A percentile compares a stretch with the other conserved stretches of the same genome.
These are phyloP conservation scores for Aegithalos caudatus DNA, from an alignment of 2,113 vertebrate species.

Conservation along the genomic window DNA sequence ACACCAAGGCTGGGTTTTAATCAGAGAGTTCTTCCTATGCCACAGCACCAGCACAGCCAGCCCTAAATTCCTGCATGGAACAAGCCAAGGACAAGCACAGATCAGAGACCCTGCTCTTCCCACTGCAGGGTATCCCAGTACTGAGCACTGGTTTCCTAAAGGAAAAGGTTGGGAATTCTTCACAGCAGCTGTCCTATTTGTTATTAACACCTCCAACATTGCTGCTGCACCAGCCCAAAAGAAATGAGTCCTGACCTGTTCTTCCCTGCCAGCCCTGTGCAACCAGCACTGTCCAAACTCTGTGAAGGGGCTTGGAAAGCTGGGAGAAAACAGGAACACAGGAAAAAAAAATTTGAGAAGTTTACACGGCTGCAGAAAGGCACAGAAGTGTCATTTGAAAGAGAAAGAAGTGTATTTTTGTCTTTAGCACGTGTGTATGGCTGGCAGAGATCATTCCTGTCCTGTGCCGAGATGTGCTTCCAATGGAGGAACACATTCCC, in stretches of 20 bases:
- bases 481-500: accelerated
- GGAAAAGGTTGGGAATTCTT: not conserved
- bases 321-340: not conserved
- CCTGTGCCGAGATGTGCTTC: not conserved
- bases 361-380: not conserved
- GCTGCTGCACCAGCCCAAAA: not conserved
- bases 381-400: not conserved
- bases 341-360: not conserved
- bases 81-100: accelerated
- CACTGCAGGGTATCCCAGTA: not conserved
- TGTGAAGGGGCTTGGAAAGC: not conserved
- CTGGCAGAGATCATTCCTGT: not conserved
- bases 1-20: not conserved
- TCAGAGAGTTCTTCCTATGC: not conserved
- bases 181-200: not conserved
- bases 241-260: not conserved
- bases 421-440: not conserved
- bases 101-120: not conserved
- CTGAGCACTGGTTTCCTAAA: not conserved
- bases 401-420: not conserved
- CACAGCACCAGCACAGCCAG: not conserved
- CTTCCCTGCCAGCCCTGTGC: not conserved
- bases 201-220: not conserved
- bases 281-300: not conserved
- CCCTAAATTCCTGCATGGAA: accelerated